Base-by-base conservation (phyloP, 2,797 vertebrate species). In the Sebastolobus alascanus region DNA sequence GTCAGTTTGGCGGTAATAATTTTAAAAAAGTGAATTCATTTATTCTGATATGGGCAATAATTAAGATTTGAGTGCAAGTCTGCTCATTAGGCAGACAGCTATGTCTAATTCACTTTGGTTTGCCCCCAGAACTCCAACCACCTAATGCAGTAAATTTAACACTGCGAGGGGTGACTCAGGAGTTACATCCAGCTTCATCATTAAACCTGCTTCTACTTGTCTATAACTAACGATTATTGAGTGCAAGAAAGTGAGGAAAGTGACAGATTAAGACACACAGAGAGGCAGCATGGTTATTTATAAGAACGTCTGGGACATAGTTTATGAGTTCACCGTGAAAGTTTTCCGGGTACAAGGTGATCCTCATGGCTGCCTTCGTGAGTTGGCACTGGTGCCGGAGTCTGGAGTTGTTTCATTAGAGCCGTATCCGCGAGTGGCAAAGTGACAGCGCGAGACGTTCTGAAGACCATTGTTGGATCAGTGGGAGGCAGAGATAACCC, bases 401-500 rank as follows among this genome's bases (percentile, higher is more conserved):
- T 83, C 55, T 77, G 70, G 59, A 73, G 81, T 73, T 77, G 66
- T 79, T 91, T 83, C 75, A 88, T 83, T 87, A 74, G 61, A 71
- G 71, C 67, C 9, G n/a, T 27, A 79, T 85, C 68, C 58, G 69
- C 83, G 86, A 79, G 74, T 82, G 81, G 79, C 77, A 80, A 69
- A 85, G 50, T 81, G 88, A 79, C 75, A 88, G 77, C 46, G 29
- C 33, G 31, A 86, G 78, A 75, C 46, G 60, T 78, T 82, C 78
- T 56, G 71, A 79, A 54, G 82, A 81, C 82, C 84, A 81, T 83
- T 86, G 84, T 88, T 75, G 25, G 43, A 83, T 86, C 76, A 81
- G 83, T 77, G 77, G 79, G 73, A 84, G 86, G 85, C 75, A 87
- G 63, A 80, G 77, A 87, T 87, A 90, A 90, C 80, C 72, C 75